Evolutionary conservation across 1,140 invertebrate species (phyloP).

Genomic region (Drosophila suzukii): DNA sequence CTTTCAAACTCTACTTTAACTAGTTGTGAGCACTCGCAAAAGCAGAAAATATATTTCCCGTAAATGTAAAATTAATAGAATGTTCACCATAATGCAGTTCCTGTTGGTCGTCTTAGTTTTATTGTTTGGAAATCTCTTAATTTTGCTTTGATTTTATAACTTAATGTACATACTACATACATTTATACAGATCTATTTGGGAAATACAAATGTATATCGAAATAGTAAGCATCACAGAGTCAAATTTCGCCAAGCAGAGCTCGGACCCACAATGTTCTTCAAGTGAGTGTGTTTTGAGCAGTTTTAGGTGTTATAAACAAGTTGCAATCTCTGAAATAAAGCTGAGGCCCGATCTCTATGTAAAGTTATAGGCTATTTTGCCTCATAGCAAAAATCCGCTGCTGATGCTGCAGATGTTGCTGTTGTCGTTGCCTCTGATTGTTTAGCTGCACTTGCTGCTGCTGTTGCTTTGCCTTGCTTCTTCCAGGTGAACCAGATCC

Average conservation of each 20-base stretch:
- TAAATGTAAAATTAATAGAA: too few relatives aligned
- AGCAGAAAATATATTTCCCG: too few relatives aligned
- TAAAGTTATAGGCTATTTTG: conserved; percentile 45
- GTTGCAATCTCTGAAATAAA: neutral
- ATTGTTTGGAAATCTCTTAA: conserved; percentile 24
- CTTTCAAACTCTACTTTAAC: too few relatives aligned
- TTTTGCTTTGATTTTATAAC: conserved; percentile 14
- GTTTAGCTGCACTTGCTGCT: conserved; percentile 32
- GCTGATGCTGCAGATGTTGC: conserved; percentile 24
- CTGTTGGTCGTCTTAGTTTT: conserved; percentile 14
- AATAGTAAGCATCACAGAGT: conserved; percentile 34
- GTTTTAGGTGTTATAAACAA: neutral
- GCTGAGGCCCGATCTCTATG: neutral
- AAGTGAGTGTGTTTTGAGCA: neutral
- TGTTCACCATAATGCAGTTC: too few relatives aligned
- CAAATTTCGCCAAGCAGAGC: conserved; percentile 16
- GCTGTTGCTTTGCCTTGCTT: conserved; percentile 24
- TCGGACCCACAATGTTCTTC: conserved; percentile 5
- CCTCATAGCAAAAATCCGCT: conserved; percentile 41
- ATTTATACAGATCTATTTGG: conserved; percentile 15
- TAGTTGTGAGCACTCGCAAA: too few relatives aligned
- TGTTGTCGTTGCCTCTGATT: conserved; percentile 8
- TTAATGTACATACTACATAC: conserved; percentile 29
- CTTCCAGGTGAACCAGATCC: neutral
- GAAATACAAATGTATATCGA: conserved; percentile 9